Percentiles rank a stretch among this genome's conserved stretches.
These are phyloP conservation scores for Seriola quinqueradiata DNA, from an alignment of 2,113 vertebrate genomes.

Conservation along the genomic window DNA sequence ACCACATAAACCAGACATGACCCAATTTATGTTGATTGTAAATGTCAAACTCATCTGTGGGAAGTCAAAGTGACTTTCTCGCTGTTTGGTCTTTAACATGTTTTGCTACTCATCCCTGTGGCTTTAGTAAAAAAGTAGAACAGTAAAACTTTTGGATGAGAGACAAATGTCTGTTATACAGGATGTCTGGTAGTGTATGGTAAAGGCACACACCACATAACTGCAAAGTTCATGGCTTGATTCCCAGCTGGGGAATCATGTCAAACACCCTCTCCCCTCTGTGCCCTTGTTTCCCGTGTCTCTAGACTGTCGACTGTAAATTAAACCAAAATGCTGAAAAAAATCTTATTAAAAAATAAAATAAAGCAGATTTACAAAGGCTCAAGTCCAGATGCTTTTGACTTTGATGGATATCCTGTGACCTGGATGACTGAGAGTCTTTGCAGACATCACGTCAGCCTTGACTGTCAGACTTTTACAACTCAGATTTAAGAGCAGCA, in stretches of 20 bases:
- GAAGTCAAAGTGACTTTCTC: neutral
- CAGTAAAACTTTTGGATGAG: neutral
- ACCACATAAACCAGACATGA: neutral
- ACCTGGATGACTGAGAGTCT: neutral
- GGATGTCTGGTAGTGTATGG: neutral
- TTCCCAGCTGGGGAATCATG: neutral
- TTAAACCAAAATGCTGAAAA: neutral
- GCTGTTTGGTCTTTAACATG: neutral
- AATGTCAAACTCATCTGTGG: neutral
- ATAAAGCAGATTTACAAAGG: neutral
- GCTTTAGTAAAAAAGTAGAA: neutral
- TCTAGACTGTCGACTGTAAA: neutral
- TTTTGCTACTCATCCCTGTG: neutral
- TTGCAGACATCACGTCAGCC: neutral
- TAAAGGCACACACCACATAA: neutral
- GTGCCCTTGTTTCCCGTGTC: neutral
- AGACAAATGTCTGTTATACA: neutral
- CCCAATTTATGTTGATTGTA: neutral
- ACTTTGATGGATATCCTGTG: neutral
- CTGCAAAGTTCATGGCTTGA: neutral
- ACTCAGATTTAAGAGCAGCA: neutral
- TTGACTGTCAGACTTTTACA: slow-evolving; percentile 23
- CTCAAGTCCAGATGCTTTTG: neutral
- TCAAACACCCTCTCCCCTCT: neutral
- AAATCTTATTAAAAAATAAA: neutral